A percentile compares a stretch with the other conserved stretches of the same genome.
These are phyloP conservation scores for Chunga burmeisteri DNA, from an alignment of 2,113 vertebrate genomes.

Conservation along the genomic window DNA sequence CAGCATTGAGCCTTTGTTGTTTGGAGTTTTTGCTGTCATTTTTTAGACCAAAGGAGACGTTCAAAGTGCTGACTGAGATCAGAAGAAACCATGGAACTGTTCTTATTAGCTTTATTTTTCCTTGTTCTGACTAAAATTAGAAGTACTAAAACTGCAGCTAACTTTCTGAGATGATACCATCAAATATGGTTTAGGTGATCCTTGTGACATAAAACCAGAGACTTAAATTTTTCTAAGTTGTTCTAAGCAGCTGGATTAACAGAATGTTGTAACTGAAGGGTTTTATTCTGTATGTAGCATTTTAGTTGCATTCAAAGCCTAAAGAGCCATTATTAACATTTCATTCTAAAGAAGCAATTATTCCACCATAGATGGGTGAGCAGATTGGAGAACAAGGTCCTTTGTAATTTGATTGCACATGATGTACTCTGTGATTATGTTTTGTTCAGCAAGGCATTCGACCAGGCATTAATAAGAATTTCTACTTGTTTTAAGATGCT, in stretches of 20 bases:
- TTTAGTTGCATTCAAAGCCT: neutral
- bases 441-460: neutral
- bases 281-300: neutral
- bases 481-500: neutral
- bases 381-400: neutral
- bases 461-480: neutral
- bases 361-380: neutral
- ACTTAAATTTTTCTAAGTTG: neutral
- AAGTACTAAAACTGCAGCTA: neutral
- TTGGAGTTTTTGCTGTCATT: neutral
- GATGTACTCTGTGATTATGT: neutral
- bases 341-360: constrained; percentile 28
- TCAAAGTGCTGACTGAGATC: neutral
- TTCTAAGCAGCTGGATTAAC: neutral
- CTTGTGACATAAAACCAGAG: neutral
- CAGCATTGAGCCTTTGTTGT: neutral
- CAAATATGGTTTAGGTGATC: neutral
- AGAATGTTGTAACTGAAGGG: neutral
- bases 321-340: neutral
- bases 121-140: neutral
- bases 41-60: neutral
- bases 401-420: neutral
- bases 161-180: neutral
- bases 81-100: neutral
- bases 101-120: neutral